Percentiles rank a stretch among this genome's conserved stretches.
These are phyloP conservation scores for Aproaerema taeniolella DNA, from an alignment of 2,888 invertebrate species.

Conservation along the genomic window DNA sequence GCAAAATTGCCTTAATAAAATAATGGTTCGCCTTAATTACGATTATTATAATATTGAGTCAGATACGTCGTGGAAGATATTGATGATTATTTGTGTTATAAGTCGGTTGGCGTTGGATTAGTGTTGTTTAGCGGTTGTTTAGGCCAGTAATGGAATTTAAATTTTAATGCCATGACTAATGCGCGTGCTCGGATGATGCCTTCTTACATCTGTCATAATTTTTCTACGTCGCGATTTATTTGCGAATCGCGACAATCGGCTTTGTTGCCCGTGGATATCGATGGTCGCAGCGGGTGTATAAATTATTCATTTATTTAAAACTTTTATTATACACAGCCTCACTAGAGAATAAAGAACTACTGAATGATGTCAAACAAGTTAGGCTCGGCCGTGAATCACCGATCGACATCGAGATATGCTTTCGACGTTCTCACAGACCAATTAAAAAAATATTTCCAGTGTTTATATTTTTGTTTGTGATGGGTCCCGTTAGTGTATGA, in stretches of 20 bases:
- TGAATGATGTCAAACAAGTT: slow-evolving; percentile 38
- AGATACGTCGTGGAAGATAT: too few species aligned
- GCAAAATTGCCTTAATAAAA: slow-evolving; percentile 62
- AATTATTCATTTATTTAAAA: slow-evolving; percentile 58
- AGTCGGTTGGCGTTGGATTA: slow-evolving; percentile 37
- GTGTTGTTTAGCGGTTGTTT: slow-evolving; percentile 55
- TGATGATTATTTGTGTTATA: slow-evolving; percentile 45
- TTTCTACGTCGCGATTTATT: slow-evolving; percentile 74
- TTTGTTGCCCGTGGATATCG: slow-evolving; percentile 49
- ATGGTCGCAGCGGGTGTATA: slow-evolving; percentile 39
- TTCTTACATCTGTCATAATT: slow-evolving; percentile 72
- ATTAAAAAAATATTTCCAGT: slow-evolving; percentile 52
- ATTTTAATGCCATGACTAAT: slow-evolving; percentile 69
- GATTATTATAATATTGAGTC: slow-evolving; percentile 37
- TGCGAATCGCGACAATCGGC: slow-evolving; percentile 62
- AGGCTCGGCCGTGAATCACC: slow-evolving; percentile 43
- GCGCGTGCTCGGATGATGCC: slow-evolving; percentile 38
- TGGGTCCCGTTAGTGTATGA: slow-evolving; percentile 39
- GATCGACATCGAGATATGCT: slow-evolving; percentile 26
- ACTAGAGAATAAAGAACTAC: slow-evolving; percentile 39
- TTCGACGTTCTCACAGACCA: slow-evolving; percentile 41
- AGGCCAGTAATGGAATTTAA: slow-evolving; percentile 48
- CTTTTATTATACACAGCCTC: too few species aligned
- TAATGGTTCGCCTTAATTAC: slow-evolving; percentile 52
- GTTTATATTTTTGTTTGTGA: slow-evolving; percentile 42